Percentiles rank a stretch among this genome's conserved stretches.
Conservation (phyloP, 2,888 invertebrate genomes). For the Perizoma affinitatum region DNA sequence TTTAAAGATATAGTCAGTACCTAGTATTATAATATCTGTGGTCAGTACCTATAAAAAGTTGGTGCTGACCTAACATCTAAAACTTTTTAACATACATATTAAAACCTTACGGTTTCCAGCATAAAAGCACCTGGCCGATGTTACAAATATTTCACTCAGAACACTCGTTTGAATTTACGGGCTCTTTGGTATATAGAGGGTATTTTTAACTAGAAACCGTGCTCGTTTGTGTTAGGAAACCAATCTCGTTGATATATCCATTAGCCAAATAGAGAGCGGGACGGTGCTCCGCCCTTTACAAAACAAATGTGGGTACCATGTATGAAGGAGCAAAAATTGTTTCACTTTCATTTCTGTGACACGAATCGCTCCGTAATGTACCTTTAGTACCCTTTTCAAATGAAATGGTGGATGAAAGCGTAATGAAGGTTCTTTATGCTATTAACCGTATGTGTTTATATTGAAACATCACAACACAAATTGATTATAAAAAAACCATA, state of each 20-base stretch:
- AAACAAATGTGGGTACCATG: slow-evolving; percentile 54
- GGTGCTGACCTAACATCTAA: slow-evolving; percentile 15
- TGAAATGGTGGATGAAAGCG: slow-evolving; percentile 44
- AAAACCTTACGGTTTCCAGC: slow-evolving; percentile 40
- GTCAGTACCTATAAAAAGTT: neutral
- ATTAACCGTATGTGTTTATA: slow-evolving; percentile 30
- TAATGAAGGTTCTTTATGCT: slow-evolving; percentile 43
- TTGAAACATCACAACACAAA: slow-evolving; percentile 25
- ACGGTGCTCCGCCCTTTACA: slow-evolving; percentile 51
- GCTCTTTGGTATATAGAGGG: slow-evolving; percentile 35
- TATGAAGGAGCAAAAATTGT: slow-evolving; percentile 54
- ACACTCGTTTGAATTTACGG: slow-evolving; percentile 50
- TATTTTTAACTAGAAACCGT: slow-evolving; percentile 58
- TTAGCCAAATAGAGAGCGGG: slow-evolving; percentile 66
- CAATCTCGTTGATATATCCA: slow-evolving; percentile 71
- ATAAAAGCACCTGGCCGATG: slow-evolving; percentile 42
- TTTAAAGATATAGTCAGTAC: slow-evolving; percentile 7
- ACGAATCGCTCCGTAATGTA: slow-evolving; percentile 39
- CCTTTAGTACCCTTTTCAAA: slow-evolving; percentile 43
- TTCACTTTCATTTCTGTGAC: slow-evolving; percentile 51
- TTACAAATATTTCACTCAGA: slow-evolving; percentile 49
- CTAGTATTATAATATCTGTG: too few relatives aligned
- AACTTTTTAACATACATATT: slow-evolving; percentile 34
- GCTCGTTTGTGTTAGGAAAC: slow-evolving; percentile 59
- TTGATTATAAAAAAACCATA: too few relatives aligned